Percentiles rank a stretch among this genome's conserved stretches.
phyloP scores from a whole-genome alignment of 2,113 vertebrate genomes.

The Centropristis striata region DNA sequence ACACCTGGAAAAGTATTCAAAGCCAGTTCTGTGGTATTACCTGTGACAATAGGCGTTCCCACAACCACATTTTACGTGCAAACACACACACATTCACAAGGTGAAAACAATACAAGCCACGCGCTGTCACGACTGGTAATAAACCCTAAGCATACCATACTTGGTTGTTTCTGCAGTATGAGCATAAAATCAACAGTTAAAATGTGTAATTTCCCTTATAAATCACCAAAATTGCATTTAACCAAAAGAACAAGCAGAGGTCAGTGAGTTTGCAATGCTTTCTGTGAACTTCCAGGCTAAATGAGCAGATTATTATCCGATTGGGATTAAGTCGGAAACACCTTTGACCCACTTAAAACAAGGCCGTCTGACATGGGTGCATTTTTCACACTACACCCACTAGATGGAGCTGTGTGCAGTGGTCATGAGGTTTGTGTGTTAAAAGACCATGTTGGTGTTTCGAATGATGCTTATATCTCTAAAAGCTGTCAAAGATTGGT shows the following conservation, averaged over 20 bases:
- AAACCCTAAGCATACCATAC: not conserved
- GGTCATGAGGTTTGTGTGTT: not conserved
- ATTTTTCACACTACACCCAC: slow-evolving; percentile 18
- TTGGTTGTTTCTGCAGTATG: not conserved
- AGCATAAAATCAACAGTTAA: not conserved
- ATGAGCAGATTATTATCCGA: slow-evolving; percentile 21
- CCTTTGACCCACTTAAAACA: slow-evolving; percentile 29
- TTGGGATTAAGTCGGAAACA: slow-evolving; percentile 17
- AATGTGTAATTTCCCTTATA: not conserved
- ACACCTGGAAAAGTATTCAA: no score
- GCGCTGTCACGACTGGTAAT: no score
- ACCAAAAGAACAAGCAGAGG: not conserved
- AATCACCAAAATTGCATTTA: not conserved
- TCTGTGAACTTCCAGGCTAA: slow-evolving; percentile 13
- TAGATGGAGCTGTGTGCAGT: slow-evolving; percentile 23
- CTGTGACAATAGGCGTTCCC: no score
- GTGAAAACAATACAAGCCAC: no score
- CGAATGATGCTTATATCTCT: not conserved
- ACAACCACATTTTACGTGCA: no score
- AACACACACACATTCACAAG: no score
- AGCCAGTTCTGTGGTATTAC: no score
- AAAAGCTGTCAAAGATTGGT: not conserved
- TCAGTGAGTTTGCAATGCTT: not conserved
- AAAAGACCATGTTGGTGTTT: not conserved
- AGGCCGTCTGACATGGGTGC: not conserved